Conservation (phyloP, 2,113 vertebrate species). For the Synodontis membranacea region DNA sequence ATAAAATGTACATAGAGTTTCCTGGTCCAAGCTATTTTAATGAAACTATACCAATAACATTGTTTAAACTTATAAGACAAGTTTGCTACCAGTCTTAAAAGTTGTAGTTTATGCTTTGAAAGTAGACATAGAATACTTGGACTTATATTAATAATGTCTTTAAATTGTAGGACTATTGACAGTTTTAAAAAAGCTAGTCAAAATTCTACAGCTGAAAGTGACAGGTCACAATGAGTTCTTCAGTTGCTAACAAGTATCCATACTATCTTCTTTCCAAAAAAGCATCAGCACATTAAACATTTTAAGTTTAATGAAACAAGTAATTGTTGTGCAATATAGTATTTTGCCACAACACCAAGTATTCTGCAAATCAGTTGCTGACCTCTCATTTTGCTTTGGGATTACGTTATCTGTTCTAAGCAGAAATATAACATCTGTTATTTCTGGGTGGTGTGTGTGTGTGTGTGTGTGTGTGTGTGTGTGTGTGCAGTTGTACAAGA, state of each 20-base stretch:
- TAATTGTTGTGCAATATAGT: no score
- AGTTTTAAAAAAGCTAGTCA: background rate
- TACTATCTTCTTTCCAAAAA: background rate
- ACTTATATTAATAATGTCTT: background rate
- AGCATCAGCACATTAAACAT: background rate
- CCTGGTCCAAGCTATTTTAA: background rate
- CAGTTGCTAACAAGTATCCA: background rate
- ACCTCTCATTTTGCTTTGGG: background rate
- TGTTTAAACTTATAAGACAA: background rate
- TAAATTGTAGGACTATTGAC: background rate
- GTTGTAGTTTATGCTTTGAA: background rate
- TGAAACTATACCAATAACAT: background rate
- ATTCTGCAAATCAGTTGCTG: background rate
- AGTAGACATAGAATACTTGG: background rate
- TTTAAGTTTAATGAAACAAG: no score
- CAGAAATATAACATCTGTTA: background rate
- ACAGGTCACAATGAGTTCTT: background rate
- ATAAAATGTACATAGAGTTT: background rate
- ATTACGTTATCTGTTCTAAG: background rate
- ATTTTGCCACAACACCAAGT: background rate
- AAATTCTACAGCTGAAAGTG: background rate
- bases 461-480: background rate
- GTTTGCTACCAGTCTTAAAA: background rate
- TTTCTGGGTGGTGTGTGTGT: background rate
- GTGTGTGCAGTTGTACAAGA: conserved; percentile 88